Conservation (phyloP, 1,140 invertebrate species). For the Dreissena rostriformis region DNA sequence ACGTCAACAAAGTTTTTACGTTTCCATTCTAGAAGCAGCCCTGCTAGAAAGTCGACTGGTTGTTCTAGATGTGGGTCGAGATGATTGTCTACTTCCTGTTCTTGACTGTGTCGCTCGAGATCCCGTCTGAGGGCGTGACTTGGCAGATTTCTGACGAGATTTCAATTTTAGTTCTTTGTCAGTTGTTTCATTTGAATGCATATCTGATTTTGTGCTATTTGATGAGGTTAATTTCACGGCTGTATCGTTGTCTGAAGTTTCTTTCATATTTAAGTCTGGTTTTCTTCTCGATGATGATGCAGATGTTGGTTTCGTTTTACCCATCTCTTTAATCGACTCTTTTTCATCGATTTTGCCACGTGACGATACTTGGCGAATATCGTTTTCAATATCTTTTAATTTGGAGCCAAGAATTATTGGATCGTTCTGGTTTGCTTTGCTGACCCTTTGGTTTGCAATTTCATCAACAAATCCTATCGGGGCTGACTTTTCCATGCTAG, state of each 20-base stretch:
- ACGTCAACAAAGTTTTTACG: slow-evolving; percentile 7
- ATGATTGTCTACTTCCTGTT: slow-evolving; percentile 27
- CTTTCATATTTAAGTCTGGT: background rate
- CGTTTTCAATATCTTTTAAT: slow-evolving; percentile 52
- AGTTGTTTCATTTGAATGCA: background rate
- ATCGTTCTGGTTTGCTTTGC: background rate
- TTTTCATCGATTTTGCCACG: background rate
- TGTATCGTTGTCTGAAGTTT: too few relatives aligned
- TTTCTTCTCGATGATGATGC: background rate
- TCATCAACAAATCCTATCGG: too few relatives aligned
- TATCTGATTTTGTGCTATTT: background rate
- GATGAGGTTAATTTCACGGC: too few relatives aligned
- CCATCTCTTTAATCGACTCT: too few relatives aligned
- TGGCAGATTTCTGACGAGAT: slow-evolving; percentile 15
- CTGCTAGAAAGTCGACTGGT: slow-evolving; percentile 37
- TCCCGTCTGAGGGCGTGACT: slow-evolving; percentile 46
- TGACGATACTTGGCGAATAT: background rate
- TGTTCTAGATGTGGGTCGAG: slow-evolving; percentile 35
- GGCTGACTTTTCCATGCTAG: slow-evolving; percentile 6
- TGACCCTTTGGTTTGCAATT: background rate
- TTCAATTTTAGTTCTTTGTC: background rate
- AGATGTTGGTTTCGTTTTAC: too few relatives aligned
- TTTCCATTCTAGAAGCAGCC: slow-evolving; percentile 42
- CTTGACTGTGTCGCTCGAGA: slow-evolving; percentile 21
- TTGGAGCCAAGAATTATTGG: slow-evolving; percentile 30